Evolutionary conservation across 1,140 invertebrate genomes (phyloP).

Genomic region (Nephotettix cincticeps): DNA sequence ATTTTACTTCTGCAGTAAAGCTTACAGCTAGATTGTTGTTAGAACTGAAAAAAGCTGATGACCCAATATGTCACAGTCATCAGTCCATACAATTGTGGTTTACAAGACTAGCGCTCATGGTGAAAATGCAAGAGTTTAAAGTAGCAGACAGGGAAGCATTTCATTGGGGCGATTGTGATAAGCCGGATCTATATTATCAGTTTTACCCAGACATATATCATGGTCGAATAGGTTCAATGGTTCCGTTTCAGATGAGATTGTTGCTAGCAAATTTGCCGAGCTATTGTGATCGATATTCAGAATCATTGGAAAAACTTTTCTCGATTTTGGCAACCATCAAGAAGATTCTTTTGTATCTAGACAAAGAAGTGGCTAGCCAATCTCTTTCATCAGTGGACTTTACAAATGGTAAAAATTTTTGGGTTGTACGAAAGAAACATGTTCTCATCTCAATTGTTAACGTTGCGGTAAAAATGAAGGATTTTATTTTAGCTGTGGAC

Average conservation of each 20-base stretch:
- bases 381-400: slow-evolving; percentile 56
- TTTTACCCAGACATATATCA: slow-evolving; percentile 88
- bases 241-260: slow-evolving; percentile 84
- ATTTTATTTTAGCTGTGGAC: slow-evolving; percentile 64
- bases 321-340: slow-evolving; percentile 67
- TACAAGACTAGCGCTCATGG: slow-evolving; percentile 77
- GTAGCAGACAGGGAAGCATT: slow-evolving; percentile 76
- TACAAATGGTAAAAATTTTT: slow-evolving; percentile 68
- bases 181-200: slow-evolving; percentile 88
- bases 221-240: slow-evolving; percentile 80
- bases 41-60: not conserved
- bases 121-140: slow-evolving; percentile 75
- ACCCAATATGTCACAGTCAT: not conserved
- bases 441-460: slow-evolving; percentile 84
- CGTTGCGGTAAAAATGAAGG: slow-evolving; percentile 68
- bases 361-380: slow-evolving; percentile 62
- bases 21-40: not conserved
- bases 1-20: not conserved
- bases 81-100: slow-evolving; percentile 75
- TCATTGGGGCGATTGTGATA: slow-evolving; percentile 82
- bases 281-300: slow-evolving; percentile 71
- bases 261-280: slow-evolving; percentile 84
- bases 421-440: slow-evolving; percentile 71
- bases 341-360: slow-evolving; percentile 70
- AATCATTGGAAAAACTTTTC: slow-evolving; percentile 77